phyloP scores from a whole-genome alignment of 2,888 invertebrate species.

The Calameuta filiformis region DNA sequence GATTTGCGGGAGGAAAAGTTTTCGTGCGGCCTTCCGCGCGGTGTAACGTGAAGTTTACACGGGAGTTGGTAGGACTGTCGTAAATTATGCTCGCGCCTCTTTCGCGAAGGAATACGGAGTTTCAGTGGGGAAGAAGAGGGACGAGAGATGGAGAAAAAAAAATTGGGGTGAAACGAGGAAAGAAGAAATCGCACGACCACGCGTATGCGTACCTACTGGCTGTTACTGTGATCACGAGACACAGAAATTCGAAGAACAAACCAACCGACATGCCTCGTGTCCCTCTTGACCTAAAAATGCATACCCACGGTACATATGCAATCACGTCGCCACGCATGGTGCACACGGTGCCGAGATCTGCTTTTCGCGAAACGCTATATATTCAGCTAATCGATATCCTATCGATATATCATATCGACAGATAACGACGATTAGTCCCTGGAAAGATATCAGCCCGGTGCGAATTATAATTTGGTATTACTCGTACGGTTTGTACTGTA shows the following conservation, averaged over 20 bases:
- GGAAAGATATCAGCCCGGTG: no score
- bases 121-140: background rate
- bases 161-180: background rate
- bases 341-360: background rate
- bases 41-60: conserved; percentile 5
- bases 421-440: no score
- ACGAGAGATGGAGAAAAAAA: conserved; percentile 5
- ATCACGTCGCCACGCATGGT: background rate
- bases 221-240: background rate
- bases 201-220: no score
- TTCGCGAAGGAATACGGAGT: background rate
- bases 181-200: no score
- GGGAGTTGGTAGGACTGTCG: background rate
- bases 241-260: background rate
- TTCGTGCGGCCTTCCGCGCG: background rate
- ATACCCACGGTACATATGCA: background rate
- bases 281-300: background rate
- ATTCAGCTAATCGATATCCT: background rate
- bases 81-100: background rate
- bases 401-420: background rate
- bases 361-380: background rate
- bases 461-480: no score
- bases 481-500: no score
- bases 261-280: background rate
- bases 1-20: conserved; percentile 13